A percentile compares a stretch with the other conserved stretches of the same genome.
phyloP scores from a whole-genome alignment of 1,140 invertebrate genomes.

The Lasioglossum baleicum region DNA sequence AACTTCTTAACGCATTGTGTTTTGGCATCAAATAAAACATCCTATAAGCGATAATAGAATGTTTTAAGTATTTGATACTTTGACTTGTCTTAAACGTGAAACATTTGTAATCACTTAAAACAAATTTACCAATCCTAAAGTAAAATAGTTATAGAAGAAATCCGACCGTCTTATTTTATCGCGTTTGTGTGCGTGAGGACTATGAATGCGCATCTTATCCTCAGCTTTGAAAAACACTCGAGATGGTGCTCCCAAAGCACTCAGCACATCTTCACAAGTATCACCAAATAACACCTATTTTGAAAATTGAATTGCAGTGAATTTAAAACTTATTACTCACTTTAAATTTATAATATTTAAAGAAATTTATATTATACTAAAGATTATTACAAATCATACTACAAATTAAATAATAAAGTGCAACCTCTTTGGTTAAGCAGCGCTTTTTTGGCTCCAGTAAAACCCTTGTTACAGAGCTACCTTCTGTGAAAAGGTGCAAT shows the following conservation, averaged over 20 bases:
- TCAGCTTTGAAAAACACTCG: conserved; percentile 96
- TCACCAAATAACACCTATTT: conserved; percentile 92
- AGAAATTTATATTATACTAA: too few species aligned
- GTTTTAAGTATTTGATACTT: too few species aligned
- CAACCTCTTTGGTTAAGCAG: conserved; percentile 77
- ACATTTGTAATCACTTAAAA: too few species aligned
- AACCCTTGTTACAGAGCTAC: conserved; percentile 77
- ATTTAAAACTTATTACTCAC: too few species aligned
- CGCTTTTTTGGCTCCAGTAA: conserved; percentile 76
- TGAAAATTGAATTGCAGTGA: conserved; percentile 67
- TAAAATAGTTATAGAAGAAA: conserved; percentile 99
- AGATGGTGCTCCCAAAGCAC: conserved; percentile 87
- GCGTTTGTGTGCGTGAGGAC: conserved; percentile 88
- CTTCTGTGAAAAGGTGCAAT: conserved; percentile 88
- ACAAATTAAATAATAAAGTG: too few species aligned
- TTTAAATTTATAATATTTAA: too few species aligned
- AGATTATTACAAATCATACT: too few species aligned
- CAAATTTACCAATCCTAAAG: conserved; percentile 94
- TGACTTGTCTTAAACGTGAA: too few species aligned
- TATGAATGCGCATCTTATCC: conserved; percentile 99
- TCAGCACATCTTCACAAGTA: conserved; percentile 91
- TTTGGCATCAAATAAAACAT: conserved; percentile 97
- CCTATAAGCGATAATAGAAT: too few species aligned
- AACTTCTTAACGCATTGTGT: conserved; percentile 97
- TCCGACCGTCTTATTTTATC: conserved; percentile 90